Conservation (phyloP, 2,797 vertebrate species). For the Saguinus oedipus region DNA sequence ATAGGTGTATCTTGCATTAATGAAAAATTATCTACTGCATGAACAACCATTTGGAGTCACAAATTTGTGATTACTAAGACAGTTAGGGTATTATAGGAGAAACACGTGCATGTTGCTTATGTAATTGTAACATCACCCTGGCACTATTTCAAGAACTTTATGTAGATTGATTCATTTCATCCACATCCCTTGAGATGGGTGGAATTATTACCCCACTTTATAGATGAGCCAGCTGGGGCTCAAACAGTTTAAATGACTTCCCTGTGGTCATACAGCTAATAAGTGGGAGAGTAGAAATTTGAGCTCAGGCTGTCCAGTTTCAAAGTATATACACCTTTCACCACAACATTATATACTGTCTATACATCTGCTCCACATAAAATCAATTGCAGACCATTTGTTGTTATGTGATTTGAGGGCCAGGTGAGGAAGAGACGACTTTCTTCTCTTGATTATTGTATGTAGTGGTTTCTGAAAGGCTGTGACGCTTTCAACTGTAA, state of each 20-base stretch:
- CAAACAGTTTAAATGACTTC: slow-evolving; percentile 50
- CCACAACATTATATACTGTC: not conserved
- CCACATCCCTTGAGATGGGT: not conserved
- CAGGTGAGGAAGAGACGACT: not conserved
- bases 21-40: not conserved
- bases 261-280: not conserved
- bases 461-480: not conserved
- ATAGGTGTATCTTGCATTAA: not conserved
- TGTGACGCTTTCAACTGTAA: not conserved
- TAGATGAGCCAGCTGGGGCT: slow-evolving; percentile 43
- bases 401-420: not conserved
- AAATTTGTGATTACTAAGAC: not conserved
- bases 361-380: not conserved
- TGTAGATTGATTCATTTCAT: slow-evolving; percentile 29
- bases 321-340: not conserved
- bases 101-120: not conserved
- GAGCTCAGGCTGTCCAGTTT: not conserved
- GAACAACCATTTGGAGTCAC: not conserved
- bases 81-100: not conserved
- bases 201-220: slow-evolving; percentile 51
- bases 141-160: not conserved
- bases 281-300: slow-evolving; percentile 26
- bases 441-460: not conserved
- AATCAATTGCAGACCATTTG: not conserved
- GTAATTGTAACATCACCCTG: not conserved